Base-by-base conservation (phyloP, 37 sponge, comb jelly and placozoan genomes). In the Chondrilla cf. caribensis region DNA sequence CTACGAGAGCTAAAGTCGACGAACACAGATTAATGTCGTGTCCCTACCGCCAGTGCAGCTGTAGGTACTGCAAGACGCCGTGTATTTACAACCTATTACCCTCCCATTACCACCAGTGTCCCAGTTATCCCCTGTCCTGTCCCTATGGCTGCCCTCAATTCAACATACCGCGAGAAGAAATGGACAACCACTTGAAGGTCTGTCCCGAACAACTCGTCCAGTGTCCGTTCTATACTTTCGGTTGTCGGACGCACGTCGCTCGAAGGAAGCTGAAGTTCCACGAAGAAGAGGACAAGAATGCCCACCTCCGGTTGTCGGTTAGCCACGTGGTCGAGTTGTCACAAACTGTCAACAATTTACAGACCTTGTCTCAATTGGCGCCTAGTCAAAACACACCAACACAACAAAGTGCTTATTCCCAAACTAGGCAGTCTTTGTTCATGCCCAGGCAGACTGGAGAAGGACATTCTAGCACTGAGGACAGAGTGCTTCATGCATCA, bases 201-300 rank as follows among this genome's bases (percentile, higher is more conserved):
- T 73, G 76, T 42, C 76, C 76, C 1, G 44, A 73, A 40, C 76
- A 73, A 37, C 18, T 73, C 42, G 44, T 73, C 5, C 18, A 39
- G 25, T 73, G 76, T 40, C 43, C 43, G 24, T 73, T 39, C 36
- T 2, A 1, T 37, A n/a, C 17, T 2, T 39, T 73, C 25, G 76
- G 76, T 18, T 73, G 76, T 43, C 51, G 11, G 11, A 11, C 6
- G 51, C 51, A 14, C 6, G 51, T 47, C 51, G 51, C 51, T 47
- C 51, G 51, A 47, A 47, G 51, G 51, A 47, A 47, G 51, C 11
- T 47, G 11, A 47, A 47, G 51, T 47, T 47, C 11, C 51, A 47
- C 51, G 51, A 47, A 11, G 51, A 47, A 47, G 51, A 47, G 11
- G 51, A 11, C 11, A 47, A 47, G 11, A 11, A 47, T 11, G 11